phyloP scores from a whole-genome alignment of 2,888 invertebrate genomes.

The Boloria euphrosyne region DNA sequence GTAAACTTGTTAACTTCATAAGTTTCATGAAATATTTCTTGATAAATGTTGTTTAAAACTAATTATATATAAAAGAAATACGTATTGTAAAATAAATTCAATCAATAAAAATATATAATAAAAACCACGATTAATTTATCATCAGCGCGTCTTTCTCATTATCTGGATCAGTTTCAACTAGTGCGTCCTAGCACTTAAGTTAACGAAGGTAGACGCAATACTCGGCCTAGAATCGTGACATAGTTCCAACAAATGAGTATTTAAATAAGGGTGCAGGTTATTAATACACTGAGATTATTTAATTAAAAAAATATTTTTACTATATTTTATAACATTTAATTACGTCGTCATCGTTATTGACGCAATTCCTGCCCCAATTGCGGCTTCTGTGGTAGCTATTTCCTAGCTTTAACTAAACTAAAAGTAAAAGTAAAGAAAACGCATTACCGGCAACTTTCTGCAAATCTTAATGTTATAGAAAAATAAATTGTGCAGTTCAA shows the following conservation, averaged over 20 bases:
- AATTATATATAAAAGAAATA: conserved; percentile 7
- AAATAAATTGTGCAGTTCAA: neutral
- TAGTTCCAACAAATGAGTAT: conserved; percentile 30
- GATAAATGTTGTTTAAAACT: conserved; percentile 5
- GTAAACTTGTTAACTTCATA: neutral
- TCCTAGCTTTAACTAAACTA: conserved; percentile 3
- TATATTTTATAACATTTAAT: conserved; percentile 15
- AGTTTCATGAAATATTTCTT: neutral
- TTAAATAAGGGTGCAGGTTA: conserved; percentile 20
- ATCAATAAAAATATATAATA: conserved; percentile 18
- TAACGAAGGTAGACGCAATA: conserved; percentile 38
- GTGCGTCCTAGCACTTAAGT: conserved; percentile 40
- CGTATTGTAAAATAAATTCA: neutral
- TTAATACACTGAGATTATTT: conserved; percentile 12
- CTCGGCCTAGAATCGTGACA: conserved; percentile 36
- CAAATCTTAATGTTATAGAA: neutral
- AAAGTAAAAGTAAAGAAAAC: conserved; percentile 11
- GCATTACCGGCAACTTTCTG: neutral
- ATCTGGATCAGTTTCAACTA: conserved; percentile 36
- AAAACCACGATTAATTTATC: conserved; percentile 32
- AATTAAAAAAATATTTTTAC: conserved; percentile 2
- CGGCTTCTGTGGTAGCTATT: conserved; percentile 18
- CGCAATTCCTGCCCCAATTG: conserved; percentile 14
- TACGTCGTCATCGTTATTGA: conserved; percentile 4
- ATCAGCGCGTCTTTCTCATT: conserved; percentile 34